Percentiles rank a stretch among this genome's conserved stretches.
Conservation (phyloP, 2,888 invertebrate species). For the Heliconius sara region DNA sequence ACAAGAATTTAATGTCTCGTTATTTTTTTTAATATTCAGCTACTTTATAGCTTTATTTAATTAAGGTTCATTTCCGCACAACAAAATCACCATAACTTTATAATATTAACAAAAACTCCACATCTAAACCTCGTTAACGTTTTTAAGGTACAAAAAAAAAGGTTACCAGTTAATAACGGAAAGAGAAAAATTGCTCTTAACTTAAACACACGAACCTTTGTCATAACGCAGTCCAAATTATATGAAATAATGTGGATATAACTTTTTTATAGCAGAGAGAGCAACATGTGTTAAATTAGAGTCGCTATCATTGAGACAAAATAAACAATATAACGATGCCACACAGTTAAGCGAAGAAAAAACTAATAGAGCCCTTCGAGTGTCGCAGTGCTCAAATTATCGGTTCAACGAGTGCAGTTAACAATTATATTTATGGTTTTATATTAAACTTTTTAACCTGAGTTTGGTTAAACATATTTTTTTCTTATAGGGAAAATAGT, state of each 20-base stretch:
- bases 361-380: constrained; percentile 62
- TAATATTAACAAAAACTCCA: constrained; percentile 37
- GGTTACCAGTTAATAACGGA: constrained; percentile 76
- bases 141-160: constrained; percentile 55
- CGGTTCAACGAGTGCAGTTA: constrained; percentile 57
- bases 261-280: constrained; percentile 70
- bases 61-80: constrained; percentile 28
- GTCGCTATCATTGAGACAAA: constrained; percentile 70
- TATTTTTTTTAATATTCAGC: background rate
- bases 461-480: background rate
- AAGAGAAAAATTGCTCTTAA: constrained; percentile 72
- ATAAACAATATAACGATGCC: constrained; percentile 76
- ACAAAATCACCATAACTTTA: constrained; percentile 31
- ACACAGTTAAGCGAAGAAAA: constrained; percentile 65
- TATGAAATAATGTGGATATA: constrained; percentile 79
- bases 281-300: constrained; percentile 81
- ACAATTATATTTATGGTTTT: constrained; percentile 43
- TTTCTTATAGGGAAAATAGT: too few relatives aligned
- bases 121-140: constrained; percentile 47
- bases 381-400: constrained; percentile 71
- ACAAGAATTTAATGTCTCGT: background rate
- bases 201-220: constrained; percentile 77
- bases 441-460: constrained; percentile 2
- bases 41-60: constrained; percentile 27
- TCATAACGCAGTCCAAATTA: constrained; percentile 78